Percentiles rank a stretch among this genome's conserved stretches.
These are phyloP conservation scores for Apocheima hispidaria DNA, from an alignment of 2,888 invertebrate genomes.

Conservation along the genomic window DNA sequence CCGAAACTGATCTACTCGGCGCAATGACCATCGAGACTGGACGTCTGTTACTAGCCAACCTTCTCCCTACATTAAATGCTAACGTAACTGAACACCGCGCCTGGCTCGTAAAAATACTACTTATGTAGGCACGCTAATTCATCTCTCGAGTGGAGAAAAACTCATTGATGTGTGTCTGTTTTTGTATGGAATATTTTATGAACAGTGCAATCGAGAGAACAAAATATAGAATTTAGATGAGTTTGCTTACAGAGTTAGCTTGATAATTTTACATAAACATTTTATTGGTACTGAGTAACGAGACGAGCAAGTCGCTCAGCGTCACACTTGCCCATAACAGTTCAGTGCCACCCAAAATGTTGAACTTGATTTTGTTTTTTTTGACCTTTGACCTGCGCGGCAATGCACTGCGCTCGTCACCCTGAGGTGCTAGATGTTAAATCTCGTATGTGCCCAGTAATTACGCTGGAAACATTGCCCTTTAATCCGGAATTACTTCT, in stretches of 20 bases:
- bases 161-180: slow-evolving; percentile 2
- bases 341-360: no score
- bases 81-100: background rate
- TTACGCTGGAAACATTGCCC: no score
- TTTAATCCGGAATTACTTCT: no score
- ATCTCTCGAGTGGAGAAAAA: slow-evolving; percentile 15
- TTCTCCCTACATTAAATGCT: background rate
- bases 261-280: no score
- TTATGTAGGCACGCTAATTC: slow-evolving; percentile 4
- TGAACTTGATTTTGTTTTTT: no score
- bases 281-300: no score
- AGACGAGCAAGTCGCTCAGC: no score
- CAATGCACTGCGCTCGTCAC: no score
- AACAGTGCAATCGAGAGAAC: background rate
- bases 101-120: slow-evolving; percentile 13
- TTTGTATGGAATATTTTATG: slow-evolving; percentile 1
- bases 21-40: background rate
- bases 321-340: no score
- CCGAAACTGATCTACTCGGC: background rate
- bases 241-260: background rate
- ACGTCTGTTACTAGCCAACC: background rate
- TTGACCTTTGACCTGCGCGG: no score
- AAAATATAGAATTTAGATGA: background rate
- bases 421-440: no score
- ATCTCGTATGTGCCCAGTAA: no score